Percentiles rank a stretch among this genome's conserved stretches.
phyloP scores from a whole-genome alignment of 2,113 vertebrate genomes.

The Syngnathus scovelli region DNA sequence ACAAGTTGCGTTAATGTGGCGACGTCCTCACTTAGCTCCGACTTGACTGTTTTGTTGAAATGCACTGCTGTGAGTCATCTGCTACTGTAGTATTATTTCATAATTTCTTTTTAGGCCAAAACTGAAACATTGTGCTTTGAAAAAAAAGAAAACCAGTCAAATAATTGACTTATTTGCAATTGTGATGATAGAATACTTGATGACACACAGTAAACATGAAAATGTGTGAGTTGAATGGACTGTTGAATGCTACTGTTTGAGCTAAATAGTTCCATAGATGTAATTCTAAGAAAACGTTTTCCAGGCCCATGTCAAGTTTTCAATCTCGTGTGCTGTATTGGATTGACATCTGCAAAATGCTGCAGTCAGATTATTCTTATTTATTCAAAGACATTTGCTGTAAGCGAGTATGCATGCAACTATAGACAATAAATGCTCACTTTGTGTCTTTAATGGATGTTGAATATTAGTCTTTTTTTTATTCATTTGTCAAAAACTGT shows the following conservation, averaged over 20 bases:
- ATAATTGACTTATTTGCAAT: not conserved
- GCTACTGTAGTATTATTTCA: conserved; percentile 34
- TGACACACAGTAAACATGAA: not conserved
- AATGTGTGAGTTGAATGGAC: not conserved
- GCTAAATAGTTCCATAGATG: not conserved
- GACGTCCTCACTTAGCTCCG: conserved; percentile 41
- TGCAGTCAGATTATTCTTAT: conserved; percentile 44
- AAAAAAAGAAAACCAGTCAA: not conserved
- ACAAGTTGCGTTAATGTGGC: not conserved
- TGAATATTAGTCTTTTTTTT: not conserved
- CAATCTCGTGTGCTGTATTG: conserved; percentile 21
- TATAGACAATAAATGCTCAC: conserved; percentile 69
- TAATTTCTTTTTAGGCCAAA: not conserved
- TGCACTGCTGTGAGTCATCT: conserved; percentile 55
- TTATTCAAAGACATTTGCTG: conserved; percentile 47
- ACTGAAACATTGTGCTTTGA: not conserved
- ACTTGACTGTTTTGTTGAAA: conserved; percentile 50
- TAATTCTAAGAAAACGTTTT: not conserved
- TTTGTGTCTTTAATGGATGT: not conserved
- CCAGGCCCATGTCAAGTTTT: not conserved
- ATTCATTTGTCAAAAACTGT: not conserved
- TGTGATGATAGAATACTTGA: not conserved
- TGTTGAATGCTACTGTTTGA: not conserved
- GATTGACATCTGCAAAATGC: conserved; percentile 38
- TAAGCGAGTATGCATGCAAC: conserved; percentile 71